A percentile compares a stretch with the other conserved stretches of the same genome.
Conservation (phyloP, 2,888 invertebrate genomes). For the Hyalella azteca region DNA sequence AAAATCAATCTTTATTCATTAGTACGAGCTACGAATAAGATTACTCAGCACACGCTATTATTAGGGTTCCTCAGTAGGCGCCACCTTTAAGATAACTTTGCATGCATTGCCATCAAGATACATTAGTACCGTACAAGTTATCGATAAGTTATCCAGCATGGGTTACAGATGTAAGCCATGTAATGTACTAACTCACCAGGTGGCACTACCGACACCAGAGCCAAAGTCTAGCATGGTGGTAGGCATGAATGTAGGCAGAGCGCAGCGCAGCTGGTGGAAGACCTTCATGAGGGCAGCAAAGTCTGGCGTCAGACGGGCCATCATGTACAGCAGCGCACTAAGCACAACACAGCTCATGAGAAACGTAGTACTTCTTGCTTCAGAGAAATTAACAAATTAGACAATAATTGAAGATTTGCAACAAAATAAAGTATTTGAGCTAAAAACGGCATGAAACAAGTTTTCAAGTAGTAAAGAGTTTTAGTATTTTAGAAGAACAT, state of each 20-base stretch:
- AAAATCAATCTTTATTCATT: no score
- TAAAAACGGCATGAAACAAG: background rate
- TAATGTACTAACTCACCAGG: slow-evolving; percentile 58
- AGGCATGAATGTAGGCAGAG: slow-evolving; percentile 45
- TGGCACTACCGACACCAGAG: slow-evolving; percentile 55
- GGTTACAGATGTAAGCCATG: no score
- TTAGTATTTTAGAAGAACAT: background rate
- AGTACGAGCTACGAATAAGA: no score
- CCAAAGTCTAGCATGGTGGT: slow-evolving; percentile 52
- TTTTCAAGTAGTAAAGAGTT: background rate
- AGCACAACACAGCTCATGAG: background rate
- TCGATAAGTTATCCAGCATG: no score
- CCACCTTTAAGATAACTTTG: no score
- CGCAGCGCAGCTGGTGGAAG: slow-evolving; percentile 42
- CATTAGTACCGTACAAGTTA: no score
- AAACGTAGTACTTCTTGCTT: no score
- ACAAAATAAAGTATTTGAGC: background rate
- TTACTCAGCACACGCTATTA: no score
- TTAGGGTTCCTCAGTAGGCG: no score
- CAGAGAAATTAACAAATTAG: background rate
- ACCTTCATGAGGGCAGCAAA: slow-evolving; percentile 49
- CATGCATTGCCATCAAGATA: no score
- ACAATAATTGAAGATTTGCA: background rate
- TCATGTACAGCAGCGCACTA: slow-evolving; percentile 44
- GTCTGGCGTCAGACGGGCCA: slow-evolving; percentile 46